These are phyloP conservation scores for Argyrosomus japonicus DNA, from an alignment of 2,113 vertebrate species.

Conservation along the genomic window DNA sequence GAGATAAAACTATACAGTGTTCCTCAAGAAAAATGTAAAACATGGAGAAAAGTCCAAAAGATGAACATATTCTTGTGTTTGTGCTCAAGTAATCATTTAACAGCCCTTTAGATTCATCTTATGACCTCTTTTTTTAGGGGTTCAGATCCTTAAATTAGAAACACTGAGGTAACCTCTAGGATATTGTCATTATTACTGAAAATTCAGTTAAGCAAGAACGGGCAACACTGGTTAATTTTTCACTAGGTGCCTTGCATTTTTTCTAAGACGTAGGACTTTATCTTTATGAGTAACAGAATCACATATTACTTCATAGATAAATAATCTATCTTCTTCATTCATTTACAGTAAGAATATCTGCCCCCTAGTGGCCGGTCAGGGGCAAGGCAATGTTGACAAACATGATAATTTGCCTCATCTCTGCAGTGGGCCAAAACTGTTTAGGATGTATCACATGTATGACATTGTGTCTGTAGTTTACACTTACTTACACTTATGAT, in stretches of 20 bases:
- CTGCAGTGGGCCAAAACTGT: constrained; percentile 17
- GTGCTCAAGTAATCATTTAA: background rate
- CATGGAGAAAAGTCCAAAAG: background rate
- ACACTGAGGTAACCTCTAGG: background rate
- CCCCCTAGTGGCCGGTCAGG: constrained; percentile 38
- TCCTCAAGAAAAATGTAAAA: background rate
- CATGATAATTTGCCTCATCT: background rate
- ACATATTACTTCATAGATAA: background rate
- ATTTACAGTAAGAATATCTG: background rate
- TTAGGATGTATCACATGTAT: background rate
- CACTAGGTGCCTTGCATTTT: background rate
- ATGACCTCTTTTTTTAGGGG: background rate
- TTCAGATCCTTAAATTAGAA: background rate
- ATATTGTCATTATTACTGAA: background rate
- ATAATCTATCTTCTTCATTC: background rate
- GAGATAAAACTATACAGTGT: background rate
- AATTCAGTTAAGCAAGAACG: background rate
- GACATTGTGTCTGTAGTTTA: background rate
- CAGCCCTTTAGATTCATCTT: background rate
- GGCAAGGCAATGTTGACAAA: constrained; percentile 11
- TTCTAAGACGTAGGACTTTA: background rate
- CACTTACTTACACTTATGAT: background rate
- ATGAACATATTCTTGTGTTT: background rate
- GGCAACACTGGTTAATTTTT: background rate
- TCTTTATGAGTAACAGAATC: background rate